Percentiles rank a stretch among this genome's conserved stretches.
Conservation (phyloP, 2,113 vertebrate species). For the Ptilonorhynchus violaceus region DNA sequence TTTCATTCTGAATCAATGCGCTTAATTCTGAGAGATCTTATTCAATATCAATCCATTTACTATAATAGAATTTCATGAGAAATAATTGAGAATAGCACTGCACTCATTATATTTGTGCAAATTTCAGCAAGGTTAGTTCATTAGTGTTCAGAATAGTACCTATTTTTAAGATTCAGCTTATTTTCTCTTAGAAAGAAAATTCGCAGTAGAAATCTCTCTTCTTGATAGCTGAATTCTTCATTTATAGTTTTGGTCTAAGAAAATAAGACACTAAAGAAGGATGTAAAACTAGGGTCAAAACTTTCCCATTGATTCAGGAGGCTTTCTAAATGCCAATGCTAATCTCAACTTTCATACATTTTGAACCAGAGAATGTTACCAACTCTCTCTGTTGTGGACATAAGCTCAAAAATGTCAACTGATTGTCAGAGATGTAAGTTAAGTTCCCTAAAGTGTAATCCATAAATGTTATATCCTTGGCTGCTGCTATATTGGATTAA, state of each 20-base stretch:
- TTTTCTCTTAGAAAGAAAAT: background rate
- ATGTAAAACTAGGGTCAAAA: background rate
- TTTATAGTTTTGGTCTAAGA: background rate
- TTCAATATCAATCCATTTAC: background rate
- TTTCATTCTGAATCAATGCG: background rate
- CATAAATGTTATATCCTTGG: background rate
- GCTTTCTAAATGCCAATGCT: background rate
- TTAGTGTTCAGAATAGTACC: background rate
- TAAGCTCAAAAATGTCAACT: background rate
- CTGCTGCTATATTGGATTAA: background rate
- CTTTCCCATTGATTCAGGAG: background rate
- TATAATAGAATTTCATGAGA: background rate
- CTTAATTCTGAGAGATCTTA: background rate
- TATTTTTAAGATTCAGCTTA: background rate
- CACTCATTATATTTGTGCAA: background rate
- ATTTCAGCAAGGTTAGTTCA: background rate
- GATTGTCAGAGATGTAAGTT: background rate
- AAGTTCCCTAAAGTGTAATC: background rate
- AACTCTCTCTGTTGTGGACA: background rate
- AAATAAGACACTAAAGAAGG: background rate
- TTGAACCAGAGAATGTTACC: background rate
- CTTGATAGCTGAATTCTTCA: background rate
- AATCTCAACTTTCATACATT: background rate
- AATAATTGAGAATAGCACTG: background rate
- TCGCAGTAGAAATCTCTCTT: background rate